Base-by-base conservation (phyloP, 2,113 vertebrate genomes). In the Thunnus thynnus region DNA sequence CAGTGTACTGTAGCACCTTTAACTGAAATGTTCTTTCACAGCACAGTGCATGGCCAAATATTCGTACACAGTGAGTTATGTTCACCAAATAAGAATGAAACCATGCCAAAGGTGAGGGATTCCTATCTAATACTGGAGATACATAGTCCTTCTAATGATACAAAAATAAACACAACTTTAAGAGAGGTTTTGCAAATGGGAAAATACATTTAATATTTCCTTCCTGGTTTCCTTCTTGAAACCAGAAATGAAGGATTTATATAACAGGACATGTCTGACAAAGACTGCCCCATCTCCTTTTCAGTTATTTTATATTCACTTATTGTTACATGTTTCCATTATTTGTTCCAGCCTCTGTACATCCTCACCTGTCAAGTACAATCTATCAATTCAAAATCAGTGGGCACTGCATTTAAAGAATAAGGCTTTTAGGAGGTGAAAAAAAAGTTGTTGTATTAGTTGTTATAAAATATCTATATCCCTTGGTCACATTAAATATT, bases 391-490 rank as follows among this genome's bases (percentile, higher is more conserved):
- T 22, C 22, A 22, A 22, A 22, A 22, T 22, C 22, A 22, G 22
- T 8, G 17, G 63, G 48, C 22, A 20, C 30, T 60, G 72, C n/a
- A 46, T 69, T 22, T 60, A 47, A 73, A 72, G 51, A 58, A 67
- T 47, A 36, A 65, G 22, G 41, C 41, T 41, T 61, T 85, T 55
- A 48, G 20, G 54, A 65, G 60, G 58, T 41, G 63, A 78, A 64
- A 58, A 41, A 73, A 56, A 72, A 63, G 52, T 11, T 64, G 3
- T 32, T 55, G 18, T 14, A 3, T 30, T 30, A 30, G 27, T 30
- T 72, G 47, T 81, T 61, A 22, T 12, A 71, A 61, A 70, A 13
- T 48, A 79, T 60, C 18, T 52, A 47, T n/a, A 56, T 32, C 16
- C 22, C 3, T 7, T 30, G 25, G 8, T n/a, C 36, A 76, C 36